Base-by-base conservation (phyloP, 2,888 invertebrate species). In the Craniophora ligustri region DNA sequence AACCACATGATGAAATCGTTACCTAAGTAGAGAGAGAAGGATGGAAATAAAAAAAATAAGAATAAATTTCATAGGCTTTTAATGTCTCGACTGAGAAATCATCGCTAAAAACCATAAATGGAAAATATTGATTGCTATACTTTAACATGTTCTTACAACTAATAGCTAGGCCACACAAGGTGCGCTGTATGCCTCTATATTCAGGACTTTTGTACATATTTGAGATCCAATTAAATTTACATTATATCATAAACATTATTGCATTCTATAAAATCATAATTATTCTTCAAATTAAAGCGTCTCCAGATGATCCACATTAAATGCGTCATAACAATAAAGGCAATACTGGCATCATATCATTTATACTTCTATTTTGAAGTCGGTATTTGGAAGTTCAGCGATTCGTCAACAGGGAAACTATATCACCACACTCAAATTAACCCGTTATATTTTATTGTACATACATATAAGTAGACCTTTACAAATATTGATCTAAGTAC, bases 91-190 rank as follows among this genome's bases (percentile, higher is more conserved):
- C 69, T 78, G 70, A 67, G 81, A 84, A 86, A 88, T 86, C 82
- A 86, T 84, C 72, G 73, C 80, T 82, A 81, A 85, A 88, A 86
- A 85, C 75, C 73, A 81, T 84, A 84, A 7, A 50, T 62, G 81
- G 81, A 86, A 89, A 87, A 89, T 88, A 89, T 85, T 83, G 73
- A 84, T 86, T 79, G 78, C 79, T 85, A 78, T 84, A 78, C 23
- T 76, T 76, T 66, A 84, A 82, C 78, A 80, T 81, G 74, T 84
- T 81, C 81, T 88, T 87, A 90, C 68, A 64, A 70, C 82, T 87
- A 88, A 78, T 61, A 79, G 83, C 84, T 84, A 72, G 81, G 81
- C 86, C 85, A 79, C 85, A 79, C 71, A 58, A 55, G 41, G 62
- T 74, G 67, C 65, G 70, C 66, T 58, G 51, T 65, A 68, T 51